phyloP scores from a whole-genome alignment of 1,140 invertebrate species.

The Zeugodacus cucurbitae region DNA sequence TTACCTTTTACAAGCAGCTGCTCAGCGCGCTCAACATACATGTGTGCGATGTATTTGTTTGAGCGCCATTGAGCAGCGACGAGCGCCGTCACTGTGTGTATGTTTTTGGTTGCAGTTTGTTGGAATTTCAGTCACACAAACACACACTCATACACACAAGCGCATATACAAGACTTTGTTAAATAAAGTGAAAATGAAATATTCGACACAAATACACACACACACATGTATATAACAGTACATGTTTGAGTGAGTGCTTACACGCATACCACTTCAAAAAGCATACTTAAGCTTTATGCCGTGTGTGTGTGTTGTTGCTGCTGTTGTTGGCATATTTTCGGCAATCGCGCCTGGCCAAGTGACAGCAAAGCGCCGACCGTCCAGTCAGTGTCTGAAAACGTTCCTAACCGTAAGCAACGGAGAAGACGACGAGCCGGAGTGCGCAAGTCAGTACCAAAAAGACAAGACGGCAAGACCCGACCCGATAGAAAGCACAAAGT shows the following conservation, averaged over 20 bases:
- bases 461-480: background rate
- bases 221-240: background rate
- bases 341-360: conserved; percentile 33
- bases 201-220: background rate
- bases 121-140: background rate
- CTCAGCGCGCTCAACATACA: background rate
- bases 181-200: conserved; percentile 27
- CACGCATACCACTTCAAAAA: background rate
- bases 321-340: conserved; percentile 33
- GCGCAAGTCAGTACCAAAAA: conserved; percentile 37
- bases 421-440: conserved; percentile 33
- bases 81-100: background rate
- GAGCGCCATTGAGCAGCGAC: conserved; percentile 1
- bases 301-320: background rate
- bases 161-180: background rate
- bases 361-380: background rate
- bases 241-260: background rate
- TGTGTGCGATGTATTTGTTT: background rate
- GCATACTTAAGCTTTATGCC: background rate
- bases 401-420: conserved; percentile 57
- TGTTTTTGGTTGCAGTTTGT: background rate
- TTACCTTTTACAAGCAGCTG: conserved; percentile 2
- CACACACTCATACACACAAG: background rate
- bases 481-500: background rate
- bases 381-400: conserved; percentile 56